Percentiles rank a stretch among this genome's conserved stretches.
phyloP scores from a whole-genome alignment of 2,113 vertebrate species.

The Ia io region DNA sequence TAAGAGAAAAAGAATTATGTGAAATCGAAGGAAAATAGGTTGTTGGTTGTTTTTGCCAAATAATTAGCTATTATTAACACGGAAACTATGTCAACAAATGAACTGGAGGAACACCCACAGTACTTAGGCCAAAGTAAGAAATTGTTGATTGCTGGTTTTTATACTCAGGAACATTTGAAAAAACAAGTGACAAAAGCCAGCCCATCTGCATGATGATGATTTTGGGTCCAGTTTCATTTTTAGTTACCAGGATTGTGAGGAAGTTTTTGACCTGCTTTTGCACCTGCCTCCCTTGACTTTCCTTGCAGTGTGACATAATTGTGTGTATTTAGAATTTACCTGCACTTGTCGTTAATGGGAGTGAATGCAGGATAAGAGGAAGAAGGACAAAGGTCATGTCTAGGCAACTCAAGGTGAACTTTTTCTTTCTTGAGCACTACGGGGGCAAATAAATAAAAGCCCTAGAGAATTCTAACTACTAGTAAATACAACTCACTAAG shows the following conservation, averaged over 20 bases:
- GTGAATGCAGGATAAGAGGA: not conserved
- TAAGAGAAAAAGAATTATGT: slow-evolving; percentile 9
- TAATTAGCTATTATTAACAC: slow-evolving; percentile 70
- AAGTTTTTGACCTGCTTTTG: not conserved
- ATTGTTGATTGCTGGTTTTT: slow-evolving; percentile 59
- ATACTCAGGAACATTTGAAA: slow-evolving; percentile 61
- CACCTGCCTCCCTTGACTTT: not conserved
- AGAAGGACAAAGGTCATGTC: not conserved
- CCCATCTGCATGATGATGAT: slow-evolving; percentile 53
- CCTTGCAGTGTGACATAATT: fast-evolving
- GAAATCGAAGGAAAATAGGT: slow-evolving; percentile 44
- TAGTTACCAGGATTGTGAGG: not conserved
- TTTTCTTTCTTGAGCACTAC: slow-evolving; percentile 45
- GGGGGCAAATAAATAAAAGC: slow-evolving; percentile 64
- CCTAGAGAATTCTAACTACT: slow-evolving; percentile 68
- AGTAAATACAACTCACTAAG: slow-evolving; percentile 72
- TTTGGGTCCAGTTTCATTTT: not conserved
- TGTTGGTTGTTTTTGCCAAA: slow-evolving; percentile 73
- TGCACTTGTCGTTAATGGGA: not conserved
- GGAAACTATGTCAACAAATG: slow-evolving; percentile 69
- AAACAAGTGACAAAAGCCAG: slow-evolving; percentile 43
- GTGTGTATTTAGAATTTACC: slow-evolving; percentile 46
- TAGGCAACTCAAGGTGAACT: not conserved
- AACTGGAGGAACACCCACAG: slow-evolving; percentile 54
- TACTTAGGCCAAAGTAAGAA: slow-evolving; percentile 63